Evolutionary conservation across 2,797 vertebrate species (phyloP).

Genomic region (Fringilla coelebs): DNA sequence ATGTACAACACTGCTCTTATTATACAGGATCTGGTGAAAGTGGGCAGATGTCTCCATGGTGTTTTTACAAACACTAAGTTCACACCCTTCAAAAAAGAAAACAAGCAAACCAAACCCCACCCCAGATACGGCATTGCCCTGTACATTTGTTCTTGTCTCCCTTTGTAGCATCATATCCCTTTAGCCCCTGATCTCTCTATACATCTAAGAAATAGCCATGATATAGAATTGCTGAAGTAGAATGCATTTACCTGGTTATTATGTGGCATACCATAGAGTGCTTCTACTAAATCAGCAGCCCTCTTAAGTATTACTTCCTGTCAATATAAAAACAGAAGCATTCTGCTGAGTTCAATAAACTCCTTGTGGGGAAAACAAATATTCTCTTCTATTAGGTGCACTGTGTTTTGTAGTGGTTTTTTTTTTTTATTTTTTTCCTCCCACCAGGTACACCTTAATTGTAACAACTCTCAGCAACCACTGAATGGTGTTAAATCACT

Average conservation of each 20-base stretch:
- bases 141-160: not conserved
- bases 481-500: constrained; percentile 64
- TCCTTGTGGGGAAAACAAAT: constrained; percentile 3
- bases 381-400: not conserved
- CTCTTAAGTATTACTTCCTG: constrained; percentile 98
- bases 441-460: constrained; percentile 27
- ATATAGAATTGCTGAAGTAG: not conserved
- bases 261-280: constrained; percentile 95
- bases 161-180: not conserved
- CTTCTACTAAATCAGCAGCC: constrained; percentile 96
- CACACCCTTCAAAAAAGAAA: not conserved
- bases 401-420: not conserved
- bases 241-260: constrained; percentile 89
- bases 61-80: constrained; percentile 20
- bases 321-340: constrained; percentile 69
- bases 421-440: not conserved
- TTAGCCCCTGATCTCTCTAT: not conserved
- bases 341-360: constrained; percentile 37
- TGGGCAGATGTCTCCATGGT: not conserved
- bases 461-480: constrained; percentile 25
- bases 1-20: not conserved
- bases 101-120: not conserved
- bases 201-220: not conserved
- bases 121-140: not conserved
- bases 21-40: not conserved